phyloP scores from a whole-genome alignment of 2,888 invertebrate species.

The Elegia similella region DNA sequence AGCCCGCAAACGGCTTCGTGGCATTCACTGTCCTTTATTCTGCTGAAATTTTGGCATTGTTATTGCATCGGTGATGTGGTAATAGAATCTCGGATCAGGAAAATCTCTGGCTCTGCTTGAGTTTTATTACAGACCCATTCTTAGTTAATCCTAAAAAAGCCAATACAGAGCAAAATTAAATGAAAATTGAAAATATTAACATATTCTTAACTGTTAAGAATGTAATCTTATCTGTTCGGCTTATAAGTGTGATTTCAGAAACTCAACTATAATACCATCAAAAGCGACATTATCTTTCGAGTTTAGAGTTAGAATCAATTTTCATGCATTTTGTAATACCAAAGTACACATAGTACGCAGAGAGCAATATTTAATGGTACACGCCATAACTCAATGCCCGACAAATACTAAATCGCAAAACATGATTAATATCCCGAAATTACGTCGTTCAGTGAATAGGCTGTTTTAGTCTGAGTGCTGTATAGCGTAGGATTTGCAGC shows the following conservation, averaged over 20 bases:
- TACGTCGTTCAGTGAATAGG: conserved; percentile 1
- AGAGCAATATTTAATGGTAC: not conserved
- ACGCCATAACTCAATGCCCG: not conserved
- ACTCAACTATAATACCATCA: too few relatives aligned
- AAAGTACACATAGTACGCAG: not conserved
- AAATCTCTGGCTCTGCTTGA: not conserved
- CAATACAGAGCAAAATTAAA: too few relatives aligned
- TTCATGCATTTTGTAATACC: too few relatives aligned
- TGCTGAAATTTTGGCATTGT: not conserved
- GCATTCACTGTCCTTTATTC: not conserved
- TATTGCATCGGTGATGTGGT: not conserved
- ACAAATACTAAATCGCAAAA: not conserved
- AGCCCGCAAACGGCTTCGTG: conserved; percentile 25
- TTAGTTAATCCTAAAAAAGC: too few relatives aligned
- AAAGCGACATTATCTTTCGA: too few relatives aligned
- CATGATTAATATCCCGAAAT: not conserved
- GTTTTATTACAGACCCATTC: not conserved
- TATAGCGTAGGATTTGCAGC: not conserved
- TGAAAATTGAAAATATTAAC: too few relatives aligned
- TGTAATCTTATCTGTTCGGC: too few relatives aligned
- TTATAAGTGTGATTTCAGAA: too few relatives aligned
- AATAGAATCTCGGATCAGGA: too few relatives aligned
- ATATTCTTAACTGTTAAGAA: too few relatives aligned
- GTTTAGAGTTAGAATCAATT: too few relatives aligned
- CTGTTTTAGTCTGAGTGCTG: not conserved